Evolutionary conservation across 2,888 invertebrate species (phyloP), one percentile per base, ranked within the genome.

Genomic region (Lasioglossum vierecki): DNA sequence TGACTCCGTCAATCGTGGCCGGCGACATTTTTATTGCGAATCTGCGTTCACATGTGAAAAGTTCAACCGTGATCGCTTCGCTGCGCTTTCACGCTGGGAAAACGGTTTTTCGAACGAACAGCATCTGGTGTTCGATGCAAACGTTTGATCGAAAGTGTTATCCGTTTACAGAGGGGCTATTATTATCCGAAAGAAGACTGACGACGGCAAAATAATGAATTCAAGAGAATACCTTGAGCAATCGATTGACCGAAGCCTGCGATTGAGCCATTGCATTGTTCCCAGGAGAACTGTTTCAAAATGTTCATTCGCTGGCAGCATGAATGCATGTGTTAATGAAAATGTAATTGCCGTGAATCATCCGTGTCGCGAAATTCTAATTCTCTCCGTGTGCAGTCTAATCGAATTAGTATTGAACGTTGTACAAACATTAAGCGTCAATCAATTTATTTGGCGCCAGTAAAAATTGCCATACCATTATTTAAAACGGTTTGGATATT

Each of bases 201-300:
- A 63, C 1, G 30, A 9, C 35, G 35, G 66, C 66, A 30, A 30
- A 35, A 6, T 13, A 68, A 53, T 35, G 26, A 44, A n/a, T 46
- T 74, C 60, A 30, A 41, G 26, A 30, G 68, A 70, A 77, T 22
- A 44, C 68, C 41, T 82, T 73, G 18, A 49, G 84, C 83, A 84
- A 83, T 39, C 46, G 46, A 72, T 83, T 53, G 41, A 72, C 49
- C 8, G 75, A 49, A 73, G 57, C 22, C 60, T 60, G 5, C 30
- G n/a, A 79, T 79, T 41, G 76, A 70, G 83, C n/a, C 76, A 79
- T 46, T 60, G n/a, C 79, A 68, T 57, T 39, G 68, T 49, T 74
- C 73, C 74, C 46, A 11, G 44, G 83, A 72, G 83, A 63, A 76
- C 13, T 26, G 72, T 79, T 79, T 85, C 84, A 63, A 79, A 79